Conservation (phyloP, 2,113 vertebrate species). For the Pituophis catenifer region DNA sequence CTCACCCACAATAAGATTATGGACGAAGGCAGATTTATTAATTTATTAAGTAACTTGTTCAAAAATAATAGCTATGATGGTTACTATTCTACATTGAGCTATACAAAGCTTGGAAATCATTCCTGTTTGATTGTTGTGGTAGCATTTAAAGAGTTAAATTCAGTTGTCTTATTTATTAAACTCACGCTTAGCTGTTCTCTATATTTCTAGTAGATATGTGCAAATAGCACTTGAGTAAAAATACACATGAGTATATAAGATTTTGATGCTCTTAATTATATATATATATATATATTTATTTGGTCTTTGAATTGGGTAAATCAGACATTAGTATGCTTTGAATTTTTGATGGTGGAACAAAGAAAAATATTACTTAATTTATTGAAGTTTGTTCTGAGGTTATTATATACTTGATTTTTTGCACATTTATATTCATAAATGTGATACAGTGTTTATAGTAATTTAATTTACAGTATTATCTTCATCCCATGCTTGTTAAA, state of each 20-base stretch:
- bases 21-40: background rate
- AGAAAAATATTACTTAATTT: background rate
- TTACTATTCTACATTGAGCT: background rate
- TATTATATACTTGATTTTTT: background rate
- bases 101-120: background rate
- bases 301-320: background rate
- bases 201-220: background rate
- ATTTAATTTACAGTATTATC: background rate
- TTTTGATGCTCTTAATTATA: background rate
- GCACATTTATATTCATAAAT: background rate
- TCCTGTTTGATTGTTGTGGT: background rate
- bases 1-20: background rate
- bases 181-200: background rate
- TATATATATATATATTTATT: background rate
- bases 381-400: background rate
- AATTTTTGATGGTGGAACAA: background rate
- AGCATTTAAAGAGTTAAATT: background rate
- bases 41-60: background rate
- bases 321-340: background rate
- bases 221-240: background rate
- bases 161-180: background rate
- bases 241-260: background rate
- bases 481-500: background rate
- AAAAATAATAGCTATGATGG: background rate
- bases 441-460: background rate